A percentile compares a stretch with the other conserved stretches of the same genome.
Conservation (phyloP, 2,113 vertebrate species). For the Opisthocomus hoazin region DNA sequence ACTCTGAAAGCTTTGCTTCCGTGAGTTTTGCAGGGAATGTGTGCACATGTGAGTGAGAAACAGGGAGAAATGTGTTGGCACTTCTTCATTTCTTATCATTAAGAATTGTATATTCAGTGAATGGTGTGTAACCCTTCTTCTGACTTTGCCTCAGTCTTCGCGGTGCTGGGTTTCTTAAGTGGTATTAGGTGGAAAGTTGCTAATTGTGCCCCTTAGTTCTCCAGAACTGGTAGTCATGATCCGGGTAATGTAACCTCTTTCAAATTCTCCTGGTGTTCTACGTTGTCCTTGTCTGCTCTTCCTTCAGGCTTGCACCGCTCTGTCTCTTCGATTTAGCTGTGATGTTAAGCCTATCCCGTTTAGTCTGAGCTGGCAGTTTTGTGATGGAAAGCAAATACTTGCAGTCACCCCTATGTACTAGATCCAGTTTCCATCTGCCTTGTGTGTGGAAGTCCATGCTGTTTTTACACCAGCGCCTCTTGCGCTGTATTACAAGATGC, state of each 20-base stretch:
- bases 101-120: neutral
- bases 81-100: neutral
- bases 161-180: neutral
- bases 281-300: neutral
- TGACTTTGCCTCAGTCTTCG: neutral
- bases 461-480: neutral
- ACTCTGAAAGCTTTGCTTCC: neutral
- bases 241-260: neutral
- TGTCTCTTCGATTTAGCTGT: neutral
- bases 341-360: neutral
- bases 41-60: rapidly evolving
- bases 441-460: neutral
- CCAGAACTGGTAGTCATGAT: neutral
- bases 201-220: neutral
- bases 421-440: neutral
- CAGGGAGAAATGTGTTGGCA: neutral
- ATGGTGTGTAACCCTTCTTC: neutral
- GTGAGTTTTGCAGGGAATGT: neutral
- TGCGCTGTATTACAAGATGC: neutral
- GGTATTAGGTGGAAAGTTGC: neutral
- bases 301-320: neutral
- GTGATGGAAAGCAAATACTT: neutral
- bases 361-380: neutral
- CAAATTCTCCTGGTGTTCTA: neutral
- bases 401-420: neutral